phyloP scores from a whole-genome alignment of 1,140 invertebrate genomes.

The Artemia franciscana region DNA sequence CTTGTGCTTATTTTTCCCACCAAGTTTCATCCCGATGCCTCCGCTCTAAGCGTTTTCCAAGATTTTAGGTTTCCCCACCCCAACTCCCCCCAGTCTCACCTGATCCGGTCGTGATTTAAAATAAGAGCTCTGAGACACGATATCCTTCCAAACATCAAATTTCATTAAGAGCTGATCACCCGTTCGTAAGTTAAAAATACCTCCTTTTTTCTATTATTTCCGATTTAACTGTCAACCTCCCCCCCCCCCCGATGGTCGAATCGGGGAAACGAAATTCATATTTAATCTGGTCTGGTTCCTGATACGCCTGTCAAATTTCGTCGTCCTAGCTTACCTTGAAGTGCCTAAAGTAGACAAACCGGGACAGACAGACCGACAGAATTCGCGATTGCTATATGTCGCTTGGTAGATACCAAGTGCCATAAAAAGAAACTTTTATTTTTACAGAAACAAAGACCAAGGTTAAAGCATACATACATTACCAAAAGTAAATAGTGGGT shows the following conservation, averaged over 20 bases:
- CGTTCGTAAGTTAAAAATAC: not conserved
- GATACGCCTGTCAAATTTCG: not conserved
- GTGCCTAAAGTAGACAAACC: not conserved
- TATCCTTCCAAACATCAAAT: not conserved
- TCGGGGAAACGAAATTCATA: not conserved
- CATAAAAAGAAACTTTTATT: not conserved
- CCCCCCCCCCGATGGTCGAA: not conserved
- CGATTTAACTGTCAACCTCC: too few relatives aligned
- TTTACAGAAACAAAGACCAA: too few relatives aligned
- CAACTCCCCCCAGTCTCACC: not conserved
- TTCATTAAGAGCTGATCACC: not conserved
- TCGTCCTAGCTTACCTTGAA: not conserved
- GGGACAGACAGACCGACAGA: not conserved
- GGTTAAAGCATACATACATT: too few relatives aligned
- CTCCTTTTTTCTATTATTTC: not conserved
- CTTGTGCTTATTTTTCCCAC: too few relatives aligned
- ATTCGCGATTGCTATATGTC: not conserved
- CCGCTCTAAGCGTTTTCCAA: too few relatives aligned
- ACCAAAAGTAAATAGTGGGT: too few relatives aligned
- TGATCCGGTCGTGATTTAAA: not conserved
- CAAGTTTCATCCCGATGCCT: too few relatives aligned
- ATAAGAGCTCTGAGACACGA: not conserved
- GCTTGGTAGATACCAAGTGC: not conserved
- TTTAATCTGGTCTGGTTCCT: not conserved
- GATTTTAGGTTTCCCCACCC: not conserved